Evolutionary conservation across 2,797 vertebrate species (phyloP).

Genomic region (Thripadectes ignobilis): DNA sequence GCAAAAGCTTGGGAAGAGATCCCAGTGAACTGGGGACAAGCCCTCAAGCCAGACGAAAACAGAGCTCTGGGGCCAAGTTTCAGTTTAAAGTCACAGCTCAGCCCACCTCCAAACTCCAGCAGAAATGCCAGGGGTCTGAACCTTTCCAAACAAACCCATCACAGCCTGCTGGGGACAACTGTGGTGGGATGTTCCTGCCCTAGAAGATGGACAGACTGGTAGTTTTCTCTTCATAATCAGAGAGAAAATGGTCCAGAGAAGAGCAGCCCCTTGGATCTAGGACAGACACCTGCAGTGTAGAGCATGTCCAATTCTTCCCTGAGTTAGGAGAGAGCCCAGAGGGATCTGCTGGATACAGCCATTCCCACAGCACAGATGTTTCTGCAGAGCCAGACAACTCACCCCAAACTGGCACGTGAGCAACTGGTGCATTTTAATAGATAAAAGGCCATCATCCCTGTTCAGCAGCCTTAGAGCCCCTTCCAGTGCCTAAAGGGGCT

Average conservation of each 20-base stretch:
- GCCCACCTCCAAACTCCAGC: neutral
- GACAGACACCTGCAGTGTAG: rapidly evolving
- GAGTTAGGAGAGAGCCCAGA: neutral
- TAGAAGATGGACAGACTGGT: neutral
- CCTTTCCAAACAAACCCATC: neutral
- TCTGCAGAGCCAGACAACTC: neutral
- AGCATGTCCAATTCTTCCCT: rapidly evolving
- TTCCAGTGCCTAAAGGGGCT: neutral
- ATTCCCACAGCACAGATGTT: neutral
- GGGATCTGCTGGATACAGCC: neutral
- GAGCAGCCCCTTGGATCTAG: rapidly evolving
- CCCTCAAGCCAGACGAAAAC: neutral
- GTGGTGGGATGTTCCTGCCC: rapidly evolving
- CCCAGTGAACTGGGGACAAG: neutral
- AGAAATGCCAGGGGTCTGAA: neutral
- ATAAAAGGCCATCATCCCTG: neutral
- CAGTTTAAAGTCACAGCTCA: neutral
- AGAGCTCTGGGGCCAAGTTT: neutral
- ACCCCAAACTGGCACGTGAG: rapidly evolving
- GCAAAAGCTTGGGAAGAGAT: neutral
- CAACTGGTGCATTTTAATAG: neutral
- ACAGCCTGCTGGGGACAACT: neutral
- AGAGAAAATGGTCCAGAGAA: neutral
- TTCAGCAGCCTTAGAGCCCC: neutral
- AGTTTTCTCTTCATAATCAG: neutral